Conservation (phyloP, 1,140 invertebrate species). For the Hyposmocoma kahamanoa region DNA sequence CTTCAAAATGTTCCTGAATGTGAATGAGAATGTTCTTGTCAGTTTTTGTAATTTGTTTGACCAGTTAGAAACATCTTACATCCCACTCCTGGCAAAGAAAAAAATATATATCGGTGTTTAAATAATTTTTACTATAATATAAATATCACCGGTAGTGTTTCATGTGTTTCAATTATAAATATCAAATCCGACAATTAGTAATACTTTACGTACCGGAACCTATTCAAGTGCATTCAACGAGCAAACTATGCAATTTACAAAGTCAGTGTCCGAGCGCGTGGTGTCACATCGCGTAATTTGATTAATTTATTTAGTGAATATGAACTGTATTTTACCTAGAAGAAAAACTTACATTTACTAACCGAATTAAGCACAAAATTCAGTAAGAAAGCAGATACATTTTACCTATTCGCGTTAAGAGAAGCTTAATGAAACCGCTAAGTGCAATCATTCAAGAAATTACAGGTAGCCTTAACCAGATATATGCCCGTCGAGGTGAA, state of each 20-base stretch:
- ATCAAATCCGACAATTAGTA: background rate
- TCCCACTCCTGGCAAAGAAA: slow-evolving; percentile 3
- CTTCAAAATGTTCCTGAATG: background rate
- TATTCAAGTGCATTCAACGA: slow-evolving; percentile 2
- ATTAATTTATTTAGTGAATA: background rate
- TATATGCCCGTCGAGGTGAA: background rate
- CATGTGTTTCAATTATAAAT: background rate
- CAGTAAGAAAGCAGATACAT: slow-evolving; percentile 12
- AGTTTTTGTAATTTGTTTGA: slow-evolving; percentile 1
- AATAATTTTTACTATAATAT: background rate
- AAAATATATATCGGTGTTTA: background rate
- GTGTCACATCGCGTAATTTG: slow-evolving; percentile 6
- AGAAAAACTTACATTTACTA: slow-evolving; percentile 11
- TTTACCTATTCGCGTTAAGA: background rate
- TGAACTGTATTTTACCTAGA: slow-evolving; percentile 7
- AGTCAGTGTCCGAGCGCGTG: background rate
- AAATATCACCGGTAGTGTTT: background rate
- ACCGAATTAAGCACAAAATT: slow-evolving; percentile 19
- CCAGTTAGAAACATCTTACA: background rate
- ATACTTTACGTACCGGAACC: slow-evolving; percentile 1
- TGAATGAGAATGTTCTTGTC: background rate
- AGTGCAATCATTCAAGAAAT: slow-evolving; percentile 3
- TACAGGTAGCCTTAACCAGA: slow-evolving; percentile 1
- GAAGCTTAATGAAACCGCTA: background rate
- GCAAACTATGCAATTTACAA: background rate